Base-by-base conservation (phyloP, 2,888 invertebrate species). In the Hypena proboscidalis region DNA sequence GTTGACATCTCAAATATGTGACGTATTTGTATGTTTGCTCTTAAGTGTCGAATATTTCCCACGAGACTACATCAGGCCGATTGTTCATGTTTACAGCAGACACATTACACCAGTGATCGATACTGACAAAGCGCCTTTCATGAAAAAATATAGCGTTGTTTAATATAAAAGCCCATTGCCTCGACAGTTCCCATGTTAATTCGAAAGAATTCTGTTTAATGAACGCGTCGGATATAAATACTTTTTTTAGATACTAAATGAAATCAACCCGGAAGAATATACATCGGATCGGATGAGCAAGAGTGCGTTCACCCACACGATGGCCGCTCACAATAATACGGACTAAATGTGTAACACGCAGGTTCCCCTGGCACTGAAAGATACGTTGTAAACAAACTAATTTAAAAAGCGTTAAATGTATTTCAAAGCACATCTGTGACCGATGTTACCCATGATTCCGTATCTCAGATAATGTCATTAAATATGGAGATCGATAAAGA, bases 281-380 rank as follows among this genome's bases (percentile, higher is more conserved):
- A 62, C 67, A 70, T 58, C 63, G 58, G 61, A 70, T 71, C 67
- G 62, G 71, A 74, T 74, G 77, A 71, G 60, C 70, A 67, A 63
- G 80, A 79, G 85, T 82, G 74, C 87, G 70, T 82, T 83, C 73
- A 85, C 83, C 87, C 72, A 76, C 58, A 56, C 65, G 57, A 58
- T 70, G 68, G 71, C 61, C 64, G 70, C 70, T 75, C 72, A 76
- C 77, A 73, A 76, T 77, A 80, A 80, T 77, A 72, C 69, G 63
- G 56, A 76, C 75, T 79, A 77, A 79, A 81, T 71, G 67, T 76
- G 72, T 78, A 74, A 62, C 58, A 59, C 50, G 55, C 77, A 75
- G 77, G 77, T 77, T 77, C 72, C 69, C 71, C 67, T 58, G 65
- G 68, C 69, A 77, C 70, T 73, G 78, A 79, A 74, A 75, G 70